These are phyloP conservation scores for Formica exsecta DNA, from an alignment of 1,140 invertebrate genomes.

Conservation along the genomic window DNA sequence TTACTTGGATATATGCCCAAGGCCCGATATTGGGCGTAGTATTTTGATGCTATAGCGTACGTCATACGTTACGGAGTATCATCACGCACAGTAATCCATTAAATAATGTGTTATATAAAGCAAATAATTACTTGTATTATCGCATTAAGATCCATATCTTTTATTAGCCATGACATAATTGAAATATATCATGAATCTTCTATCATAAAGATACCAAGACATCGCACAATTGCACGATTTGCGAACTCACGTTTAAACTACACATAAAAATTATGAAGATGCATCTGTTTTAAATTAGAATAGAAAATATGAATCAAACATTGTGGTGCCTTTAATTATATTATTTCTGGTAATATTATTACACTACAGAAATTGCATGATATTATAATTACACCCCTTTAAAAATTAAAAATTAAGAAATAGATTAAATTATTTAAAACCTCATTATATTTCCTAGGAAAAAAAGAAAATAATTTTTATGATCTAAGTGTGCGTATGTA, in stretches of 20 bases:
- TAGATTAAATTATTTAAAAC: neutral
- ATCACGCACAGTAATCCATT: conserved; percentile 5
- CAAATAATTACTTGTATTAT: conserved; percentile 29
- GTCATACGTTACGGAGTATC: neutral
- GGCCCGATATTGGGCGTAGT: neutral
- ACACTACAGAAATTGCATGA: neutral
- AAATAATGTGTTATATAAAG: conserved; percentile 1
- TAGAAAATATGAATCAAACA: neutral
- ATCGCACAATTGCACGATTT: neutral
- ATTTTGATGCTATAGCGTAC: neutral
- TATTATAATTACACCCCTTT: neutral
- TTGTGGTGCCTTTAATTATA: neutral
- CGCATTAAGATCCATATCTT: conserved; percentile 29
- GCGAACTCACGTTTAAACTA: neutral
- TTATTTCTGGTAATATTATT: neutral
- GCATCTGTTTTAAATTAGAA: neutral
- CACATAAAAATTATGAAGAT: neutral
- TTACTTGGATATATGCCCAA: neutral
- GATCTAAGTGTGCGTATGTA: too few species aligned
- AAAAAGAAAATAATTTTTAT: neutral
- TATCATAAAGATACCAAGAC: neutral
- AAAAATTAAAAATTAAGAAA: neutral
- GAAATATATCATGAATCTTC: neutral
- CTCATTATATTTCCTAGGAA: neutral
- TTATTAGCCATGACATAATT: neutral